Percentiles rank a stretch among this genome's conserved stretches.
phyloP scores from a whole-genome alignment of 2,113 vertebrate genomes.

The Antennarius striatus region DNA sequence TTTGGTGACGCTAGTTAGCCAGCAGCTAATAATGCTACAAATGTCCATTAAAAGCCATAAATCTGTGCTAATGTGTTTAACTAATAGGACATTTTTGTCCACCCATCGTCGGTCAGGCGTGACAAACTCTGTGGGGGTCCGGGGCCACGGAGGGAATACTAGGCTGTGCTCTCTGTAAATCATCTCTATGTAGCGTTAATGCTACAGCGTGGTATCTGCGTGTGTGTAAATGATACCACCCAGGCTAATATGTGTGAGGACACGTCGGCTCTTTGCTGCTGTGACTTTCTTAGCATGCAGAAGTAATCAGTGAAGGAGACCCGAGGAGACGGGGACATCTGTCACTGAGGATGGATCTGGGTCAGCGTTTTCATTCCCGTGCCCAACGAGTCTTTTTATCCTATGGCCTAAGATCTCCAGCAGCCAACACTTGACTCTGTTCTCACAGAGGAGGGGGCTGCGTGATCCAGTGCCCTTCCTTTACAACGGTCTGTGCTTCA shows the following conservation, averaged over 20 bases:
- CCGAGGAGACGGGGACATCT: slow-evolving; percentile 69
- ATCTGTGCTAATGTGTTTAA: too few species aligned
- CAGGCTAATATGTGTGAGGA: background rate
- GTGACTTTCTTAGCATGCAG: slow-evolving; percentile 34
- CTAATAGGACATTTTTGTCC: background rate
- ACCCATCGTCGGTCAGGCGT: background rate
- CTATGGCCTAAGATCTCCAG: slow-evolving; percentile 30
- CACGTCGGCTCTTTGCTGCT: slow-evolving; percentile 6
- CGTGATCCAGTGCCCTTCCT: slow-evolving; percentile 33
- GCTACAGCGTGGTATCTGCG: background rate
- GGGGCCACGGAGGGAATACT: background rate
- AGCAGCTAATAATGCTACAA: too few species aligned
- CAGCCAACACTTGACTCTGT: slow-evolving; percentile 12
- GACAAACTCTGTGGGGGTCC: background rate
- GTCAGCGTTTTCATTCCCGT: slow-evolving; percentile 62
- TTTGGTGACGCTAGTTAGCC: too few species aligned
- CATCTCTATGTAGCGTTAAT: background rate
- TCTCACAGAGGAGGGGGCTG: slow-evolving; percentile 11
- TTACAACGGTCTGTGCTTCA: slow-evolving; percentile 4
- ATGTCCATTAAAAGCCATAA: too few species aligned
- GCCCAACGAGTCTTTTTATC: slow-evolving; percentile 54
- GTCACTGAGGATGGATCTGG: slow-evolving; percentile 71
- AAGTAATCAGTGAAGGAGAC: slow-evolving; percentile 59
- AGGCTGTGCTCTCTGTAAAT: background rate
- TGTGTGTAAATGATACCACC: background rate